Conservation (phyloP, 2,888 invertebrate species). For the Volucella inanis region DNA sequence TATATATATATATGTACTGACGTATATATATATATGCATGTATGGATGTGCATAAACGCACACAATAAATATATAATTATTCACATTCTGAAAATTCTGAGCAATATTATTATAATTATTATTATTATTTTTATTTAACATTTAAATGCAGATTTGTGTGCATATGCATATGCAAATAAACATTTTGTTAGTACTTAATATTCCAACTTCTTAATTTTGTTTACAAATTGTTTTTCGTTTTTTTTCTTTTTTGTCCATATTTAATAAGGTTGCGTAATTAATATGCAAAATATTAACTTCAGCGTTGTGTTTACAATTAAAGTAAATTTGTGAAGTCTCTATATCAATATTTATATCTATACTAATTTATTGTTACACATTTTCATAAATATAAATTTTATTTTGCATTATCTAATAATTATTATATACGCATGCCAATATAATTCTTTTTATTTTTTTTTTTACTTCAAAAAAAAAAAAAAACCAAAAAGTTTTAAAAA, state of each 20-base stretch:
- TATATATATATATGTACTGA: slow-evolving; percentile 37
- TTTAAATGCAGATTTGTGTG: slow-evolving; percentile 41
- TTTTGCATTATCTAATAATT: slow-evolving; percentile 43
- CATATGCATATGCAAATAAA: slow-evolving; percentile 33
- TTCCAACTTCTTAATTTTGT: slow-evolving; percentile 19
- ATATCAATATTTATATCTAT: slow-evolving; percentile 11
- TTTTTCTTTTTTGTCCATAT: background rate
- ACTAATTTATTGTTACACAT: slow-evolving; percentile 58
- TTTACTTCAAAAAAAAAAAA: slow-evolving; percentile 17
- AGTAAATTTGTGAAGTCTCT: slow-evolving; percentile 31
- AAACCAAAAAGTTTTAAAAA: slow-evolving; percentile 19
- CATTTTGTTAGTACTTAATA: slow-evolving; percentile 32
- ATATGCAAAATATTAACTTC: slow-evolving; percentile 38
- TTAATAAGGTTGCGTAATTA: background rate
- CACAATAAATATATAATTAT: slow-evolving; percentile 71
- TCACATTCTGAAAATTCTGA: slow-evolving; percentile 70
- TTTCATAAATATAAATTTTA: slow-evolving; percentile 22
- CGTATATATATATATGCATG: slow-evolving; percentile 12
- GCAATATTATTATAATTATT: slow-evolving; percentile 39
- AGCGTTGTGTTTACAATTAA: slow-evolving; percentile 35
- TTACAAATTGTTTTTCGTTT: background rate
- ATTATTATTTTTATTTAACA: slow-evolving; percentile 36
- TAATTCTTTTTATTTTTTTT: slow-evolving; percentile 10
- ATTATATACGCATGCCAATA: slow-evolving; percentile 3
- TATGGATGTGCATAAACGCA: slow-evolving; percentile 69